Base-by-base conservation (phyloP, 2,797 vertebrate genomes). In the Notolepis coatsorum region DNA sequence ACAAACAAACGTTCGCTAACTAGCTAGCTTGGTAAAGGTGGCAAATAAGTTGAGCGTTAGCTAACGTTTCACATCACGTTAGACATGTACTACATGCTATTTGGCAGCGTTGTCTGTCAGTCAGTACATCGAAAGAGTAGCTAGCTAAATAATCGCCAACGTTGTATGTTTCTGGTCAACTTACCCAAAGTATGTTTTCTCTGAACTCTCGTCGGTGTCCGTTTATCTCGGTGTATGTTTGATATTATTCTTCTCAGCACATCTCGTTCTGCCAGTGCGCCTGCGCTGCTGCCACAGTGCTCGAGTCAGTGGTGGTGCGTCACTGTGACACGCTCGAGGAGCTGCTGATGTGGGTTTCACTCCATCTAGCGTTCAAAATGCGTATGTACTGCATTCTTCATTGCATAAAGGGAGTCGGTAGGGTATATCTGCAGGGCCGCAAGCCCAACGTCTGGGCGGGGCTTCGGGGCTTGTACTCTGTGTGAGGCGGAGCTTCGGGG, bases 201-300 rank as follows among this genome's bases (percentile, higher is more conserved):
- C 17, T 20, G 5, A 3, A 47, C 43, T 27, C 45, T 47, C n/a
- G n/a, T n/a, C 59, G 27, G 39, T 23, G 42, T 10, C 15, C 6
- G 30, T 37, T 45, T 4, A 18, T 75, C n/a, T n/a, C 50, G 27
- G 47, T 66, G 63, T 46, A n/a, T 31, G 65, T 50, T 13, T 25
- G 42, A 39, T n/a, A n/a, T n/a, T n/a, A n/a, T n/a, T n/a, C n/a
- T n/a, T n/a, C n/a, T n/a, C n/a, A n/a, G n/a, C n/a, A n/a, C n/a
- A n/a, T 73, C 42, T 46, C 67, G 65, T 50, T 54, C 45, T 2
- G 68, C 61, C 84, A 87, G 77, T 81, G 82, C 88, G 87, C 86
- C 80, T 84, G 81, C 73, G 48, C 78, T 37, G 17, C 27, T 2
- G 51, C 74, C 55, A 55, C 73, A 55, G 41, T 33, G 31, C 68